Evolutionary conservation across 2,888 invertebrate genomes (phyloP).

Genomic region (Saturnia japonica): DNA sequence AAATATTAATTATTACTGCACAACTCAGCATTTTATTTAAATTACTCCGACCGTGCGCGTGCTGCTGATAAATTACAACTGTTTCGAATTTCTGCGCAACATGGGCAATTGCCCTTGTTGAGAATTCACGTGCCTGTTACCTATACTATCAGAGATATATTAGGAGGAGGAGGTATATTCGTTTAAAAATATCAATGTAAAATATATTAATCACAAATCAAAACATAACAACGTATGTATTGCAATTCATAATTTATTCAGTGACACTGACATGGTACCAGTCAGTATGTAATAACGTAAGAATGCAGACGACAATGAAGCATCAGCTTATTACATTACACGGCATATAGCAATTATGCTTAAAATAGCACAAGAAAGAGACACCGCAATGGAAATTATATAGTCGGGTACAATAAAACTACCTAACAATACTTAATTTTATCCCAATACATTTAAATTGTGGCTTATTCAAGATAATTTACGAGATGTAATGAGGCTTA

Average conservation of each 20-base stretch:
- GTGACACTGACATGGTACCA: neutral
- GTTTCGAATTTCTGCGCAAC: no score
- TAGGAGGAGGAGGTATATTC: no score
- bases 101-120: no score
- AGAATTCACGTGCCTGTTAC: no score
- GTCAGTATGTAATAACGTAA: neutral
- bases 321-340: neutral
- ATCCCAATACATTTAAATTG: conserved; percentile 27
- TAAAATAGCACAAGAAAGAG: conserved; percentile 13
- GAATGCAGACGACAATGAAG: conserved; percentile 12
- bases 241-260: neutral
- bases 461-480: conserved; percentile 39
- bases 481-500: conserved; percentile 38
- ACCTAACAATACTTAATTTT: conserved; percentile 13
- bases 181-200: neutral
- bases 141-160: no score
- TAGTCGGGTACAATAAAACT: neutral
- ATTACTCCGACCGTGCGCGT: no score
- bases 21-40: no score
- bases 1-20: no score
- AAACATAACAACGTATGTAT: neutral
- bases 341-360: conserved; percentile 1
- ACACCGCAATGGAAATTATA: conserved; percentile 17
- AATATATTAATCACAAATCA: neutral
- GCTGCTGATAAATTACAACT: no score